Conservation (phyloP, 2,888 invertebrate genomes). For the Agrilus biguttatus region DNA sequence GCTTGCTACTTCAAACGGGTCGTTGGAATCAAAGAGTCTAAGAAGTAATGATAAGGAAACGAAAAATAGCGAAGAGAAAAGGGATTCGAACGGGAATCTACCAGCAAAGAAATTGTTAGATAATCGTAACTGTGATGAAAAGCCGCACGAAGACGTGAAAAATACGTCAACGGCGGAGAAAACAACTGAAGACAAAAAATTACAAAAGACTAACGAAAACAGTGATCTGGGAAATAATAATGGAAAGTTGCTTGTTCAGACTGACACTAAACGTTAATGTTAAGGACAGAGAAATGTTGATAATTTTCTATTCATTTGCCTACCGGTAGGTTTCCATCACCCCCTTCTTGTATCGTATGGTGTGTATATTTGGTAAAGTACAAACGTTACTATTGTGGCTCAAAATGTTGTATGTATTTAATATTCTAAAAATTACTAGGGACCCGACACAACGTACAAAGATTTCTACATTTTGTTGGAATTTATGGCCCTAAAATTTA, state of each 20-base stretch:
- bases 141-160: not conserved
- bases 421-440: too few species aligned
- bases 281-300: not conserved
- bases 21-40: not conserved
- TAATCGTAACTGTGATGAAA: too few species aligned
- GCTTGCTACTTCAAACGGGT: not conserved
- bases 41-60: constrained; percentile 1
- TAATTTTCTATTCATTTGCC: not conserved
- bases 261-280: not conserved
- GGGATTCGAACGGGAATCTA: not conserved
- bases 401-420: too few species aligned
- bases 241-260: not conserved
- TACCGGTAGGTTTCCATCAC: too few species aligned
- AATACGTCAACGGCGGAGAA: not conserved
- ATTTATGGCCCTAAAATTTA: too few species aligned
- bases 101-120: too few species aligned
- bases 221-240: not conserved
- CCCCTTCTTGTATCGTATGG: too few species aligned
- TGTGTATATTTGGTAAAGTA: too few species aligned
- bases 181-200: not conserved
- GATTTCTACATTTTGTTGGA: too few species aligned
- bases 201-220: not conserved
- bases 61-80: constrained; percentile 5
- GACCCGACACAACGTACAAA: too few species aligned
- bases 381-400: too few species aligned